Evolutionary conservation across 2,797 vertebrate genomes (phyloP), one percentile per base, ranked within the genome.

Genomic region (Chromobotia macracanthus): DNA sequence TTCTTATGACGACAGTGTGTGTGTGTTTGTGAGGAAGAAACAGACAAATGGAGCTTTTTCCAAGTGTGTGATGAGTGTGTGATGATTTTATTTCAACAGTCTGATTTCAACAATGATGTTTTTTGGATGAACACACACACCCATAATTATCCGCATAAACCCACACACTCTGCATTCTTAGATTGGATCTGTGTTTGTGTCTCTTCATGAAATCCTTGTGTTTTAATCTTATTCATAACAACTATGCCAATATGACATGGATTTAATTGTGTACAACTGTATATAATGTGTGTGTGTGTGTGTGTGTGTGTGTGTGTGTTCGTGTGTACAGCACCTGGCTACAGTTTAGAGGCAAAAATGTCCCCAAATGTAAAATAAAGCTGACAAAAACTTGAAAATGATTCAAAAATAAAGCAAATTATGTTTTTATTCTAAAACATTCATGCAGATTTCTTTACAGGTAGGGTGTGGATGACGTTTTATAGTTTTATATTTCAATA

Each of bases 21-120:
- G n/a, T 19, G 8, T 31, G 71, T 16, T 41, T 3, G n/a, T 2
- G 21, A 50, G 23, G 9, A 55, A 0, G 7, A 61, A 61, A 61
- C 56, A 60, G 55, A 72, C 38, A 66, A 35, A 31, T 16, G 28
- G 38, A 44, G 38, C 0, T 2, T 74, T 35, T 69, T 53, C 78
- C 79, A 75, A n/a, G 55, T 65, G 75, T 72, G 66, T 66, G 71
- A 21, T 53, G 31, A 35, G 16, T 69, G 23, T 64, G 18, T 75
- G 31, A 75, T 80, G 66, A 64, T 71, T 56, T 76, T 71, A 67
- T 81, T 76, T 81, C 66, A 63, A 35, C 64, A 46, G 65, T 53
- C 38, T 80, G 56, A n/a, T n/a, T n/a, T n/a, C n/a, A n/a, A n/a
- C n/a, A n/a, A n/a, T n/a, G n/a, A 80, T 55, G 66, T 56, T 53